phyloP scores from a whole-genome alignment of 2,888 invertebrate species.

The Sericinus montela region DNA sequence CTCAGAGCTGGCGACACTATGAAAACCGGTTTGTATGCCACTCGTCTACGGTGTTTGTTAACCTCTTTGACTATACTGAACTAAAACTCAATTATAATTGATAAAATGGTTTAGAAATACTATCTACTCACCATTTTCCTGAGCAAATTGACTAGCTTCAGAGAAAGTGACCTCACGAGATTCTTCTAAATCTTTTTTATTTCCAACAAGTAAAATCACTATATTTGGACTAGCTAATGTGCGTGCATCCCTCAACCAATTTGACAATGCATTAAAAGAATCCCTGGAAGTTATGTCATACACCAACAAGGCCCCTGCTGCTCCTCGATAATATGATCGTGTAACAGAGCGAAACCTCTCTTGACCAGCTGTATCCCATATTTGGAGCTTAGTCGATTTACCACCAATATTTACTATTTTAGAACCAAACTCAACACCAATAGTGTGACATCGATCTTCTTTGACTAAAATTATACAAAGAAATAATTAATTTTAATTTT shows the following conservation, averaged over 20 bases:
- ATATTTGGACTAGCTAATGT: constrained; percentile 90
- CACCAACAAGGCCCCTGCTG: constrained; percentile 94
- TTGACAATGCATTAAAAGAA: constrained; percentile 94
- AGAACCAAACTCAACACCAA: constrained; percentile 93
- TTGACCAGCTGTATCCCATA: constrained; percentile 97
- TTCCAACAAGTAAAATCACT: constrained; percentile 88
- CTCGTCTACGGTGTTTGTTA: too few relatives aligned
- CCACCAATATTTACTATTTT: constrained; percentile 90
- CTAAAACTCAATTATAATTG: too few relatives aligned
- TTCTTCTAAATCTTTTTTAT: constrained; percentile 90
- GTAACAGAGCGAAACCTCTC: constrained; percentile 97
- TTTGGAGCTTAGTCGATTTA: constrained; percentile 89
- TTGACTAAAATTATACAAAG: constrained; percentile 80
- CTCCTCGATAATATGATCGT: constrained; percentile 90
- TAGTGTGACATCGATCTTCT: constrained; percentile 90
- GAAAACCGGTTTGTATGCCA: too few relatives aligned
- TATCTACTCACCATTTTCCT: constrained; percentile 84
- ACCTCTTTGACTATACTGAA: too few relatives aligned
- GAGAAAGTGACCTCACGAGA: constrained; percentile 90
- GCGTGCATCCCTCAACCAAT: constrained; percentile 91
- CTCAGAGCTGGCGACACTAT: too few relatives aligned
- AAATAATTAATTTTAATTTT: background rate
- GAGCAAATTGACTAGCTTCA: constrained; percentile 90
- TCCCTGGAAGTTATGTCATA: constrained; percentile 94
- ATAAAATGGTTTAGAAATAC: background rate